phyloP scores from a whole-genome alignment of 1,140 invertebrate genomes.

The Microplitis mediator region DNA sequence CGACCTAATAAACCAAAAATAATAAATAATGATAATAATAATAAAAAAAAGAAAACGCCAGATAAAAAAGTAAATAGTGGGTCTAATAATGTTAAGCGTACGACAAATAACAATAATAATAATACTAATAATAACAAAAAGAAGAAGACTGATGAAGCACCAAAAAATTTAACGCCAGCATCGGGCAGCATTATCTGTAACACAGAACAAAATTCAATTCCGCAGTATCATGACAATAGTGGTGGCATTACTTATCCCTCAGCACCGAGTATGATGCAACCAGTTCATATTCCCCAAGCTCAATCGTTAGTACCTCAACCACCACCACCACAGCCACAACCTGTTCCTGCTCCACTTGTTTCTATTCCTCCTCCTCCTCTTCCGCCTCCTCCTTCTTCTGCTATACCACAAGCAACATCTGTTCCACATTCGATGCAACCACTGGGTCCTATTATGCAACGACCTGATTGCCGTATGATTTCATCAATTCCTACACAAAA shows the following conservation, averaged over 20 bases:
- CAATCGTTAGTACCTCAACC: conserved; percentile 22
- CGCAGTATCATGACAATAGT: conserved; percentile 43
- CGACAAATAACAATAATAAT: neutral
- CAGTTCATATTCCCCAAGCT: conserved; percentile 41
- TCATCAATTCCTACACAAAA: conserved; percentile 43
- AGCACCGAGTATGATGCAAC: conserved; percentile 45
- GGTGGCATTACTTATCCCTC: conserved; percentile 41
- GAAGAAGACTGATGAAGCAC: conserved; percentile 32
- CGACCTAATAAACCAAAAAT: conserved; percentile 54
- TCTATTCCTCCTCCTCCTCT: too few species aligned
- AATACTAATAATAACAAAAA: conserved; percentile 8
- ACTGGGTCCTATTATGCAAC: conserved; percentile 50
- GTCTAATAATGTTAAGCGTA: conserved; percentile 12
- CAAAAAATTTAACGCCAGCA: conserved; percentile 32
- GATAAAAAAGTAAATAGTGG: conserved; percentile 39
- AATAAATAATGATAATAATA: conserved; percentile 44
- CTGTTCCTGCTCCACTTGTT: too few species aligned
- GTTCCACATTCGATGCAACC: conserved; percentile 41
- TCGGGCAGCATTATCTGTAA: conserved; percentile 35
- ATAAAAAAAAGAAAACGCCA: conserved; percentile 42
- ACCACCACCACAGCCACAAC: neutral
- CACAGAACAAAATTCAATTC: conserved; percentile 31
- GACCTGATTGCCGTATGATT: conserved; percentile 53
- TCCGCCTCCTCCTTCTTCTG: neutral
- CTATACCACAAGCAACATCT: conserved; percentile 34